Evolutionary conservation across 2,888 invertebrate species (phyloP).

Genomic region (Horisme vitalbata): DNA sequence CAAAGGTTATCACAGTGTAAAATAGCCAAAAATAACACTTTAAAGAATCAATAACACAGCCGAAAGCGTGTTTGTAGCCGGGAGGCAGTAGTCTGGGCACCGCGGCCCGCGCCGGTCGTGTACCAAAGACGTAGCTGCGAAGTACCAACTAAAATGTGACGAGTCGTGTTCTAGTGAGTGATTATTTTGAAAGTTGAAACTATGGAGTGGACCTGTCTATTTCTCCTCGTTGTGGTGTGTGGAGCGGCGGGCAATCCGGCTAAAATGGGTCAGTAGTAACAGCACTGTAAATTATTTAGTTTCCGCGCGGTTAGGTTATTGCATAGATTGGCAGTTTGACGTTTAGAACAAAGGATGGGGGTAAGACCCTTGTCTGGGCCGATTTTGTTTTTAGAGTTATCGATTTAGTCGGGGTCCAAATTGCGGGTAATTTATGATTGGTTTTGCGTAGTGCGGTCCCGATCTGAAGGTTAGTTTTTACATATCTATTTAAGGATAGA

Average conservation of each 20-base stretch:
- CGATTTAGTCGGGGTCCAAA: slow-evolving; percentile 21
- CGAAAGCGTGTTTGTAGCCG: slow-evolving; percentile 54
- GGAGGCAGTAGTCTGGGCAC: slow-evolving; percentile 66
- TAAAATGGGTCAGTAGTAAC: slow-evolving; percentile 80
- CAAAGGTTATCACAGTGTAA: slow-evolving; percentile 41
- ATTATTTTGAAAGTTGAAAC: slow-evolving; percentile 45
- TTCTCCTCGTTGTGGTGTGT: slow-evolving; percentile 50
- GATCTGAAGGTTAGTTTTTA: too few species aligned
- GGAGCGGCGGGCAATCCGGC: slow-evolving; percentile 66
- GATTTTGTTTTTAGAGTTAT: slow-evolving; percentile 37
- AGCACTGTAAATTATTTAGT: slow-evolving; percentile 62
- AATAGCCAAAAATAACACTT: slow-evolving; percentile 80
- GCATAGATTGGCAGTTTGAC: slow-evolving; percentile 57
- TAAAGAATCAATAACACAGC: slow-evolving; percentile 77
- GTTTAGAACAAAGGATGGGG: slow-evolving; percentile 55
- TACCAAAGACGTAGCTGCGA: slow-evolving; percentile 48
- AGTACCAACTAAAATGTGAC: slow-evolving; percentile 54
- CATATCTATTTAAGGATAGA: too few species aligned
- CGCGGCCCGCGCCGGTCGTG: slow-evolving; percentile 57
- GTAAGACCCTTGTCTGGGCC: slow-evolving; percentile 34
- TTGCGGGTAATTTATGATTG: slow-evolving; percentile 1
- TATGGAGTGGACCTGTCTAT: slow-evolving; percentile 59
- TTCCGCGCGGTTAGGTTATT: slow-evolving; percentile 51
- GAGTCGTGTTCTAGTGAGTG: slow-evolving; percentile 45
- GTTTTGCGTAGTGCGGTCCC: background rate